phyloP scores from a whole-genome alignment of 2,888 invertebrate species.

The Agapetus fuscipes region DNA sequence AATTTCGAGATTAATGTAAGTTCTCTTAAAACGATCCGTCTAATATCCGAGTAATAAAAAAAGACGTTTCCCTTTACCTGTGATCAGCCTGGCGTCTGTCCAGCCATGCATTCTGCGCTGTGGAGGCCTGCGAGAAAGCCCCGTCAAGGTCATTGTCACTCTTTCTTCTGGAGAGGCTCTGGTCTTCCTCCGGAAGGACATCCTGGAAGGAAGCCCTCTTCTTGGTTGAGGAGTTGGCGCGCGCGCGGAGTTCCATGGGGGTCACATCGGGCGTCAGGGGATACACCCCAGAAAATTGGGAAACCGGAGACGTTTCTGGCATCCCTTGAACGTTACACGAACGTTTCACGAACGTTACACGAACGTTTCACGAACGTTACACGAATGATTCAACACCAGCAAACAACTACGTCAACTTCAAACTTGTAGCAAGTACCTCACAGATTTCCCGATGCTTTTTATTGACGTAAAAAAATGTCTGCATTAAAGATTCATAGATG shows the following conservation, averaged over 20 bases:
- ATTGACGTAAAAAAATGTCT: background rate
- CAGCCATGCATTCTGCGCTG: constrained; percentile 39
- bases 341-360: background rate
- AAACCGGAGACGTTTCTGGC: constrained; percentile 36
- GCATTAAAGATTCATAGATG: too few species aligned
- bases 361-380: background rate
- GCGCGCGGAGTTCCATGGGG: constrained; percentile 46
- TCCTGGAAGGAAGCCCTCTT: constrained; percentile 24
- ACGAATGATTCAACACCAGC: background rate
- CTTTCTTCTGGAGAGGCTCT: constrained; percentile 40
- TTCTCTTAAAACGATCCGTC: too few species aligned
- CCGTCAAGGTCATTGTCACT: constrained; percentile 47
- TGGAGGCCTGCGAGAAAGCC: constrained; percentile 45
- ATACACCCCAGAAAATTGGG: constrained; percentile 44
- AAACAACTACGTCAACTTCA: too few species aligned
- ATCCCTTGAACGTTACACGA: constrained; percentile 27
- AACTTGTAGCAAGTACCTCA: too few species aligned
- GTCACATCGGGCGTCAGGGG: constrained; percentile 42
- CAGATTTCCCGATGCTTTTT: too few species aligned
- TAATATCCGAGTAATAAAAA: too few species aligned
- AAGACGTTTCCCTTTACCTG: too few species aligned
- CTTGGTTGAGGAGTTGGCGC: constrained; percentile 44
- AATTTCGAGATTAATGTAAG: too few species aligned
- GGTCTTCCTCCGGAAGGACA: constrained; percentile 32
- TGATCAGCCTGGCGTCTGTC: constrained; percentile 48